Evolutionary conservation across 2,888 invertebrate genomes (phyloP).

Genomic region (Dysmachus trigonus): DNA sequence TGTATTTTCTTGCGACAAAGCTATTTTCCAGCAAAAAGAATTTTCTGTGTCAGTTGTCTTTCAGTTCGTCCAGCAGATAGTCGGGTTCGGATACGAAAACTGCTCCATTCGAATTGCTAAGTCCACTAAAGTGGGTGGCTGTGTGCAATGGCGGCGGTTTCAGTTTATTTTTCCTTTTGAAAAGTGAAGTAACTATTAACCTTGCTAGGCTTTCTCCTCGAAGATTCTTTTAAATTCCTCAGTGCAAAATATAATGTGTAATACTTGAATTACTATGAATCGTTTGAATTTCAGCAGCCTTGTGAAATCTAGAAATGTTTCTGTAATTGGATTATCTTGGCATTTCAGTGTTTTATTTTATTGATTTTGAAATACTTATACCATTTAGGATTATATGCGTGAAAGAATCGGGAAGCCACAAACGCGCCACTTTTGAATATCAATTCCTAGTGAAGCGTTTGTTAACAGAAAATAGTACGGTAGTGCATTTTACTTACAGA

Average conservation of each 20-base stretch:
- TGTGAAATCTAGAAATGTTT: background rate
- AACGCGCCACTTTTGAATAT: background rate
- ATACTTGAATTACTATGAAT: background rate
- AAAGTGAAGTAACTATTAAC: background rate
- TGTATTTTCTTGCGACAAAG: background rate
- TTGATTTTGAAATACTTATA: constrained; percentile 15
- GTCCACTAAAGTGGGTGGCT: background rate
- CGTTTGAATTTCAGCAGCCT: background rate
- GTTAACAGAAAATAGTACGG: background rate
- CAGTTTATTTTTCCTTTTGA: background rate
- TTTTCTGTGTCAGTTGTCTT: background rate
- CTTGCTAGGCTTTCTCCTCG: background rate
- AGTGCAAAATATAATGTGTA: background rate
- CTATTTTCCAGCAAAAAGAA: background rate
- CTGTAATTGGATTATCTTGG: constrained; percentile 9
- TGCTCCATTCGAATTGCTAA: background rate
- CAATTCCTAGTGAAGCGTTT: background rate
- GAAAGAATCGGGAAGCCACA: background rate
- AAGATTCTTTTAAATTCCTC: background rate
- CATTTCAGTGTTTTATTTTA: constrained; percentile 33
- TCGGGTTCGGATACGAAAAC: background rate
- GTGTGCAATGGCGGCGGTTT: background rate
- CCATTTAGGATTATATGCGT: background rate
- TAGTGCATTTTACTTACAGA: background rate
- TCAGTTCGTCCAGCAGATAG: background rate